Evolutionary conservation across 2,113 vertebrate species (phyloP).

Genomic region (Eurystomus gularis): DNA sequence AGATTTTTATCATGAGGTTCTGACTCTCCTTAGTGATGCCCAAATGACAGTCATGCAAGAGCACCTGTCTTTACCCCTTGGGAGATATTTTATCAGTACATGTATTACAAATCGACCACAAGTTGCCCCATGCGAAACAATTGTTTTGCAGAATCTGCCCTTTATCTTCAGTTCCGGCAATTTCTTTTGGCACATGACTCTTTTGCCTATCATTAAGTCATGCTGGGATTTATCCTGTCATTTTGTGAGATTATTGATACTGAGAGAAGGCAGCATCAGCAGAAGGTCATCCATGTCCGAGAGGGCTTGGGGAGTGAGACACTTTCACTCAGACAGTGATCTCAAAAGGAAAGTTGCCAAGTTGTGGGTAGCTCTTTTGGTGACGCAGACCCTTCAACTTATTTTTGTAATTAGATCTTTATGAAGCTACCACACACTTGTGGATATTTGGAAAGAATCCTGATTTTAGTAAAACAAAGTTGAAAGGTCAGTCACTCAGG

Average conservation of each 20-base stretch:
- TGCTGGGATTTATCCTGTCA: background rate
- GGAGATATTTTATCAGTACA: background rate
- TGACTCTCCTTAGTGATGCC: background rate
- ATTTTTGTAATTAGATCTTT: background rate
- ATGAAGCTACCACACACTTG: background rate
- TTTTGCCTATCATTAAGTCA: background rate
- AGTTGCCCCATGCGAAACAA: accelerated
- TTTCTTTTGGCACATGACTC: background rate
- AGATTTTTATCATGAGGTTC: background rate
- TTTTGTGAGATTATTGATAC: background rate
- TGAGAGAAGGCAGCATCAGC: background rate
- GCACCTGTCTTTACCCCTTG: background rate
- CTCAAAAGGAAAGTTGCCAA: background rate
- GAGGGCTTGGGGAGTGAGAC: background rate
- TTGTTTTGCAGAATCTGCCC: background rate
- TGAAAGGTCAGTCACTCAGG: background rate
- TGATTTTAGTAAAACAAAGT: background rate
- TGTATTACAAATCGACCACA: background rate
- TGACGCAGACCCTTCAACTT: background rate
- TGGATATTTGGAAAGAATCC: background rate
- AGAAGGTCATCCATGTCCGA: background rate
- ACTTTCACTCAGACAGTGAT: background rate
- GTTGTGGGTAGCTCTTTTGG: background rate
- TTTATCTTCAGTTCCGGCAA: background rate
- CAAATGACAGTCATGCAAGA: background rate